Conservation (phyloP, 2,113 vertebrate species). For the Sander vitreus region DNA sequence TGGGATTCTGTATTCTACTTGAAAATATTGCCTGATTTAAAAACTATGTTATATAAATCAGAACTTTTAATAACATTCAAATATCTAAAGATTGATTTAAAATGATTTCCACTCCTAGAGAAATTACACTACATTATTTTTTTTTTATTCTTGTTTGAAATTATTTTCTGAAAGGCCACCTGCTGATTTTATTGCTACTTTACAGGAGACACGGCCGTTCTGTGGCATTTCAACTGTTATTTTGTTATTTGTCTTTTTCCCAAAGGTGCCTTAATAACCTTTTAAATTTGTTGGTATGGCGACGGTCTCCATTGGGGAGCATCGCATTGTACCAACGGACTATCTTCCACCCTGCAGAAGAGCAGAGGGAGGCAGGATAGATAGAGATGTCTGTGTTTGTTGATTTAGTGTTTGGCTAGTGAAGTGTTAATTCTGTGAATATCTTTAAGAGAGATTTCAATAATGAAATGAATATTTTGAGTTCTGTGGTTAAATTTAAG, state of each 20-base stretch:
- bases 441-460: not conserved
- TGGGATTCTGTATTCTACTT: too few relatives aligned
- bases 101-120: not conserved
- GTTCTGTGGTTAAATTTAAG: slow-evolving; percentile 18
- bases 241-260: slow-evolving; percentile 59
- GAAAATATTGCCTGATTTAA: too few relatives aligned
- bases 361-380: not conserved
- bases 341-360: not conserved
- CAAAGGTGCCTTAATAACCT: slow-evolving; percentile 55
- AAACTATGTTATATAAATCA: not conserved
- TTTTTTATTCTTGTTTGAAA: too few relatives aligned
- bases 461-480: slow-evolving; percentile 11
- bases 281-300: slow-evolving; percentile 42
- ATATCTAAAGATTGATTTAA: not conserved
- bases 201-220: slow-evolving; percentile 11
- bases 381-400: not conserved
- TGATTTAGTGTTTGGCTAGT: not conserved
- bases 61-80: not conserved
- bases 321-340: not conserved
- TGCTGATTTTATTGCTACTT: slow-evolving; percentile 21
- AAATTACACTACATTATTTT: too few relatives aligned
- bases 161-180: too few relatives aligned
- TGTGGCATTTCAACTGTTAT: slow-evolving; percentile 44
- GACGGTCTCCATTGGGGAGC: slow-evolving; percentile 30
- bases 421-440: not conserved